phyloP scores from a whole-genome alignment of 2,113 vertebrate species.

The Parus major region DNA sequence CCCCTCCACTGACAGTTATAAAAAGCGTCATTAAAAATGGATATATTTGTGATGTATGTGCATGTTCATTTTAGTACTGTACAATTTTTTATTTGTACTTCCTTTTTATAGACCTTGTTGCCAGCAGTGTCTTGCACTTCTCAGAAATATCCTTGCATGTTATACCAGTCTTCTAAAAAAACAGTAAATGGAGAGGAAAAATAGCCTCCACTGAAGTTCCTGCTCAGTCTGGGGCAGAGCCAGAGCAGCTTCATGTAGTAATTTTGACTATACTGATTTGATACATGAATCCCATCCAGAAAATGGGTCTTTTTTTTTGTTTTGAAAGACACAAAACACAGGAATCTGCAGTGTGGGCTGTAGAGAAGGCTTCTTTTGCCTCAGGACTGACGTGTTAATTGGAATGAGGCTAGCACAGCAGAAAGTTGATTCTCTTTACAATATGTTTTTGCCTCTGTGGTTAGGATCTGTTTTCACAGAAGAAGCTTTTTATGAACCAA shows the following conservation, averaged over 20 bases:
- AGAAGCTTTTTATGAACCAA: conserved; percentile 51
- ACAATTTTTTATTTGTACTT: conserved; percentile 21
- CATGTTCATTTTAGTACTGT: neutral
- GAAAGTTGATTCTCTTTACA: conserved; percentile 26
- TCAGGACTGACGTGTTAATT: conserved; percentile 24
- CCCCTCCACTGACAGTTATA: neutral
- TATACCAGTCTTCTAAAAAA: neutral
- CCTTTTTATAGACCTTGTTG: neutral
- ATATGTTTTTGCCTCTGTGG: conserved; percentile 36
- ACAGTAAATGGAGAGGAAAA: neutral
- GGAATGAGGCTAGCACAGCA: conserved; percentile 43
- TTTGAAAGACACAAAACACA: neutral
- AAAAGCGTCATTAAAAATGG: neutral
- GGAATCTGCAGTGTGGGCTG: neutral
- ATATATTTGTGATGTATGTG: neutral
- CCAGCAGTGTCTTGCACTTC: neutral
- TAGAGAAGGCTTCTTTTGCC: neutral
- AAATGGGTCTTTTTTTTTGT: neutral
- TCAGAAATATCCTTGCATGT: neutral
- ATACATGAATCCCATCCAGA: neutral
- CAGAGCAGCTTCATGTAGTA: neutral
- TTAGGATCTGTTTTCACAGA: conserved; percentile 41
- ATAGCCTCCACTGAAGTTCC: neutral
- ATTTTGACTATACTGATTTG: neutral
- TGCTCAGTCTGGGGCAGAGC: neutral